phyloP scores from a whole-genome alignment of 1,140 invertebrate genomes.

The Rhysida immarginata region DNA sequence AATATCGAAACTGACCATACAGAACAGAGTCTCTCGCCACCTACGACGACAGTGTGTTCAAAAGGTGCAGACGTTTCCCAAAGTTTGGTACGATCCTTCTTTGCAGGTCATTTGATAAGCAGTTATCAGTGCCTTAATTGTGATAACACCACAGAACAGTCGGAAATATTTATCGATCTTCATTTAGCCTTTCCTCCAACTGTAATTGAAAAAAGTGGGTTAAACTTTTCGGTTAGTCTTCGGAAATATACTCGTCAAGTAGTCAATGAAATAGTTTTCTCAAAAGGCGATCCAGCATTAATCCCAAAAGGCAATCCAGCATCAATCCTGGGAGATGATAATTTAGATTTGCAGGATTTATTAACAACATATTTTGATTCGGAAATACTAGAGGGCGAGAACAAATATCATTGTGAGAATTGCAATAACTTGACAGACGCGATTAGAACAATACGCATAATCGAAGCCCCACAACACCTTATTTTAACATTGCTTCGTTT shows the following conservation, averaged over 20 bases:
- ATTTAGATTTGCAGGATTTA: slow-evolving; percentile 49
- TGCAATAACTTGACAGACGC: slow-evolving; percentile 59
- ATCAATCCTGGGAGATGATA: no score
- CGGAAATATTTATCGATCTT: slow-evolving; percentile 48
- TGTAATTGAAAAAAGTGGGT: neutral
- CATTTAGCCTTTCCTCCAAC: slow-evolving; percentile 54
- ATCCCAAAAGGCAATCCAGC: no score
- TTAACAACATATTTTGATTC: slow-evolving; percentile 56
- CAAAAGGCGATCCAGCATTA: no score
- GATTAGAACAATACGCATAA: slow-evolving; percentile 50
- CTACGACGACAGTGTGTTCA: no score
- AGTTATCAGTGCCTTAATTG: slow-evolving; percentile 34
- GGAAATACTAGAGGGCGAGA: slow-evolving; percentile 60
- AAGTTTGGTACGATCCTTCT: slow-evolving; percentile 46
- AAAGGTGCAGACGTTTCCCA: slow-evolving; percentile 3
- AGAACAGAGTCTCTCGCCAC: slow-evolving; percentile 42
- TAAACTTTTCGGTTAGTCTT: no score
- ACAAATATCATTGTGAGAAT: slow-evolving; percentile 61
- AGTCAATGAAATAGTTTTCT: no score
- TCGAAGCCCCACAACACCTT: slow-evolving; percentile 53
- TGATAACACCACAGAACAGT: neutral
- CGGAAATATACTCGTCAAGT: no score
- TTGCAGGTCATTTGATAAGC: slow-evolving; percentile 55
- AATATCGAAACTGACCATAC: slow-evolving; percentile 48
- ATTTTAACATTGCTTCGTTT: slow-evolving; percentile 68